Conservation (phyloP, 2,888 invertebrate species). For the Mechanitis mazaeus region DNA sequence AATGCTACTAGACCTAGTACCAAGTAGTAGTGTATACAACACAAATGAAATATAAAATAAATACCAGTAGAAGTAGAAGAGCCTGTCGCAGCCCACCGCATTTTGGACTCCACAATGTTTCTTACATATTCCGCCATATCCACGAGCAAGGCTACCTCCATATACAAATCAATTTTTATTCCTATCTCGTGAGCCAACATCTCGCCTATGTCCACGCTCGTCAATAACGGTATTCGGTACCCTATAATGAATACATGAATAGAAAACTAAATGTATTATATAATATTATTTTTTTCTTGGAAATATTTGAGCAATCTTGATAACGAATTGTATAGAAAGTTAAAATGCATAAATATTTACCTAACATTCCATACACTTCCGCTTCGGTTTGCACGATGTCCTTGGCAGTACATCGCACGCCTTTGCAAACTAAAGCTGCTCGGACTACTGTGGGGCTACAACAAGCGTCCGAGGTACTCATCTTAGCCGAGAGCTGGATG, state of each 20-base stretch:
- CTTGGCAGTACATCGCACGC: conserved; percentile 28
- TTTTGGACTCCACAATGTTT: conserved; percentile 32
- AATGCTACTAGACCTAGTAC: background rate
- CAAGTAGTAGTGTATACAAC: background rate
- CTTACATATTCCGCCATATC: conserved; percentile 43
- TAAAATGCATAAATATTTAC: background rate
- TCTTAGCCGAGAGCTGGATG: conserved; percentile 48
- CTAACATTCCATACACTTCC: conserved; percentile 24
- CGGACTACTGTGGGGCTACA: conserved; percentile 34
- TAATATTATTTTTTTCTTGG: no score
- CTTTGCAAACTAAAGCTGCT: conserved; percentile 31
- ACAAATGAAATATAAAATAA: background rate
- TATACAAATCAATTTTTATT: conserved; percentile 24
- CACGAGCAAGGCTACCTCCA: conserved; percentile 31
- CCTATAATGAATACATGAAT: conserved; percentile 31
- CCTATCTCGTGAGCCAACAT: conserved; percentile 40
- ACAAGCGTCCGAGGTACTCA: conserved; percentile 34
- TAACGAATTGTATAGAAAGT: no score
- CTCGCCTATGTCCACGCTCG: conserved; percentile 42
- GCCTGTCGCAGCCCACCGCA: conserved; percentile 28
- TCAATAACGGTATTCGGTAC: conserved; percentile 51
- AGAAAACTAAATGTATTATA: no score
- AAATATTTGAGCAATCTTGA: no score
- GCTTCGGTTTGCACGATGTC: conserved; percentile 42
- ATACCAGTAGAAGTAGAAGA: conserved; percentile 13